Percentiles rank a stretch among this genome's conserved stretches.
phyloP scores from a whole-genome alignment of 2,113 vertebrate species.

The Proterorhinus semilunaris region DNA sequence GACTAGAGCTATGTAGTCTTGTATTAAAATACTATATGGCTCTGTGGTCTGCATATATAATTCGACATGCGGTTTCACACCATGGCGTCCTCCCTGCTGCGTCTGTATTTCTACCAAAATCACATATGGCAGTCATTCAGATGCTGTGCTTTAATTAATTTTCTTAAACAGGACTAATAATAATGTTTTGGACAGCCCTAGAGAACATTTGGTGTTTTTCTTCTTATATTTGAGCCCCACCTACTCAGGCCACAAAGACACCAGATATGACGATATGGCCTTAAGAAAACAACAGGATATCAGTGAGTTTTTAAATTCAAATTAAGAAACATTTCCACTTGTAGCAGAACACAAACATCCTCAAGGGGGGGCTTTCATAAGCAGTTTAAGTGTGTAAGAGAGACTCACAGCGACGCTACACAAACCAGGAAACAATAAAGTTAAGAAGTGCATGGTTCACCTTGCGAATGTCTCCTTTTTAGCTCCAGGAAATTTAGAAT shows the following conservation, averaged over 20 bases:
- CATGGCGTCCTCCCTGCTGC: no score
- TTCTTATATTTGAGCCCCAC: constrained; percentile 37
- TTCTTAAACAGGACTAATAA: background rate
- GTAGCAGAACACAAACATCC: constrained; percentile 13
- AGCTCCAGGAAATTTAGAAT: background rate
- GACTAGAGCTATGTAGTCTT: no score
- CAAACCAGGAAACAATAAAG: background rate
- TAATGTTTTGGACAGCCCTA: background rate
- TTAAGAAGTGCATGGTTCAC: background rate
- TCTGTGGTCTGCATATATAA: no score
- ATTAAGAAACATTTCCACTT: constrained; percentile 16
- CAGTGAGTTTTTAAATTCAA: constrained; percentile 20
- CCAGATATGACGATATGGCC: constrained; percentile 36
- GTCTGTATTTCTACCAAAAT: no score
- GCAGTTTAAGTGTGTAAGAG: background rate
- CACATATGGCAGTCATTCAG: background rate
- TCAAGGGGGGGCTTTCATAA: constrained; percentile 20
- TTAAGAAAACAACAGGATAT: constrained; percentile 31
- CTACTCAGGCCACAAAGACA: constrained; percentile 45
- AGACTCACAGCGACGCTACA: background rate
- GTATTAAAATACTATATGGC: no score
- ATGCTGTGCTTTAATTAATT: background rate
- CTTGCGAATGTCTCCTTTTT: background rate
- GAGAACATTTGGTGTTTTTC: constrained; percentile 40
- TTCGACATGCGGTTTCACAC: no score